Evolutionary conservation across 2,113 vertebrate species (phyloP).

Genomic region (Cyanistes caeruleus): DNA sequence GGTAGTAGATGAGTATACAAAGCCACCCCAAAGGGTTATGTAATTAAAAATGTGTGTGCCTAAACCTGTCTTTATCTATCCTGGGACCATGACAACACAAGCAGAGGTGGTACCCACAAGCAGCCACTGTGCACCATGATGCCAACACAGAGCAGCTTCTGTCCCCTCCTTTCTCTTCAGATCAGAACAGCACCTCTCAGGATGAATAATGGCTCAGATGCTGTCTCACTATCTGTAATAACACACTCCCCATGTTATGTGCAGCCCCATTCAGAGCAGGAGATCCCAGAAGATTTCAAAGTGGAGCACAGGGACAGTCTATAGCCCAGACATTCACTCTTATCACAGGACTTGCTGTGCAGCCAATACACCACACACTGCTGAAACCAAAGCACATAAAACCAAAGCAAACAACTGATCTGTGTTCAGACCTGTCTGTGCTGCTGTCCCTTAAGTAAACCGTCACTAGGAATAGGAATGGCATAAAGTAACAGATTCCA

Average conservation of each 20-base stretch:
- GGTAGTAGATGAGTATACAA: neutral
- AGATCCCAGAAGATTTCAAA: neutral
- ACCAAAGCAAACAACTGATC: neutral
- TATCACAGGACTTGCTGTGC: neutral
- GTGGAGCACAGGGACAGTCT: neutral
- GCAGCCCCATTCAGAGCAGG: neutral
- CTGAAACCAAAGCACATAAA: neutral
- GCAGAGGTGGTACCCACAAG: accelerated
- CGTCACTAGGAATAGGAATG: neutral
- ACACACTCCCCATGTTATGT: accelerated
- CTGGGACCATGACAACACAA: neutral
- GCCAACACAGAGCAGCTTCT: neutral
- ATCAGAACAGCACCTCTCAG: neutral
- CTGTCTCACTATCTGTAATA: neutral
- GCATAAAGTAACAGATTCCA: neutral
- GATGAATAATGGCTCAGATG: neutral
- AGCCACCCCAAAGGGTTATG: neutral
- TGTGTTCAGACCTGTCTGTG: neutral
- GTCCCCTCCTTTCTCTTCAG: neutral
- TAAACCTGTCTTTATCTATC: neutral
- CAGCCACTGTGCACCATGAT: accelerated
- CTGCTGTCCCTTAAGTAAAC: neutral
- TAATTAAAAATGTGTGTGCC: neutral
- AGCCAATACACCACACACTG: neutral
- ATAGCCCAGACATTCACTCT: neutral